Evolutionary conservation across 2,888 invertebrate species (phyloP).

Genomic region (Alcis repandata): DNA sequence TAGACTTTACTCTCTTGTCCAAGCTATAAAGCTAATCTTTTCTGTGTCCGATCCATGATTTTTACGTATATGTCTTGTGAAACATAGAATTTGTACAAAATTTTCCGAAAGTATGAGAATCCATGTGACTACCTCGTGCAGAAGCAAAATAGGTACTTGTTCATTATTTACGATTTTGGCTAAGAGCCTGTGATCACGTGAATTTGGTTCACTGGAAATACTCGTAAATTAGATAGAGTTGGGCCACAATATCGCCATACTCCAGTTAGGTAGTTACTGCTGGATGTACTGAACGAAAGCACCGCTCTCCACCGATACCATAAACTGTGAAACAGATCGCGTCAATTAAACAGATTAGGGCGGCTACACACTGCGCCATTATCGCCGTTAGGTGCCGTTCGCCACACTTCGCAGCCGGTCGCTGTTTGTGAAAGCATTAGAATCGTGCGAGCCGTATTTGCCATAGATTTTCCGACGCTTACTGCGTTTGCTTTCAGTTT

Average conservation of each 20-base stretch:
- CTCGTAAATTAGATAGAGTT: neutral
- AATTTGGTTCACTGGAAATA: slow-evolving; percentile 1
- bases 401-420: slow-evolving; percentile 35
- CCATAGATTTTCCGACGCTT: slow-evolving; percentile 71
- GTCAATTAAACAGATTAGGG: slow-evolving; percentile 43
- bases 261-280: neutral
- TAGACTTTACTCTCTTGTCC: too few relatives aligned
- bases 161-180: neutral
- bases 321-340: slow-evolving; percentile 33
- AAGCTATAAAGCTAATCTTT: too few relatives aligned
- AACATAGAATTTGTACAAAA: too few relatives aligned
- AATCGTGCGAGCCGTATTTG: slow-evolving; percentile 73
- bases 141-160: neutral
- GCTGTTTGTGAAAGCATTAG: slow-evolving; percentile 78
- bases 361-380: slow-evolving; percentile 43
- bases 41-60: too few relatives aligned
- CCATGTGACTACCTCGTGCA: neutral
- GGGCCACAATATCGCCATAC: neutral
- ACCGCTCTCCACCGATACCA: slow-evolving; percentile 12
- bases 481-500: slow-evolving; percentile 76
- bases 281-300: slow-evolving; percentile 19
- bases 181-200: neutral
- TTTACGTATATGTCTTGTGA: too few relatives aligned
- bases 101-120: neutral
- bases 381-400: slow-evolving; percentile 42